phyloP scores from a whole-genome alignment of 2,797 vertebrate genomes.

The Lindbergichthys nudifrons region DNA sequence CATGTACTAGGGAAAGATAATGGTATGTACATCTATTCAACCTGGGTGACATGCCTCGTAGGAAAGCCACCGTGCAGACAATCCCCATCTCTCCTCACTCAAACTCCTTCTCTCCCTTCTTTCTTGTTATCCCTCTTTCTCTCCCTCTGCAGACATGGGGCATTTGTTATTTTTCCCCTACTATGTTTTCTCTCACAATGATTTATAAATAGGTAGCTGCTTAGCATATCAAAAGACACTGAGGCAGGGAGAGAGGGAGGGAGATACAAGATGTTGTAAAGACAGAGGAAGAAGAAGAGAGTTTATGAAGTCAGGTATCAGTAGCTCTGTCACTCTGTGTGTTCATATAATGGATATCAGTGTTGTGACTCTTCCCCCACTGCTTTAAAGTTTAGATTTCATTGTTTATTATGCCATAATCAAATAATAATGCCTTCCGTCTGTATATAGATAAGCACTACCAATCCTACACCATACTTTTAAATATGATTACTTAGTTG shows the following conservation, averaged over 20 bases:
- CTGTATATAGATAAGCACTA: too few relatives aligned
- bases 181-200: slow-evolving; percentile 56
- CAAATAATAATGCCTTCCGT: too few relatives aligned
- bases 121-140: slow-evolving; percentile 30
- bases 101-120: slow-evolving; percentile 14
- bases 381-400: not conserved
- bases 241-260: not conserved
- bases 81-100: slow-evolving; percentile 19
- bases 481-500: too few relatives aligned
- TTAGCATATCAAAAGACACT: slow-evolving; percentile 72
- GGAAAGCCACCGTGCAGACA: slow-evolving; percentile 34
- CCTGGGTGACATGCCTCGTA: slow-evolving; percentile 44
- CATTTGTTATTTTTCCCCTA: slow-evolving; percentile 66
- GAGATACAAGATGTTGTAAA: slow-evolving; percentile 27
- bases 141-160: slow-evolving; percentile 38
- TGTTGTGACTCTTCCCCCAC: not conserved
- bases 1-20: slow-evolving; percentile 37
- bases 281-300: slow-evolving; percentile 21
- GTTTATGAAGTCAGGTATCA: slow-evolving; percentile 37
- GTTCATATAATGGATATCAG: not conserved
- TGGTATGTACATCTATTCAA: slow-evolving; percentile 61
- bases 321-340: slow-evolving; percentile 40
- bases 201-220: slow-evolving; percentile 70
- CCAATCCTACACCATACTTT: too few relatives aligned
- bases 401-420: too few relatives aligned